phyloP scores from a whole-genome alignment of 2,113 vertebrate species.

The Paramormyrops kingsleyae region DNA sequence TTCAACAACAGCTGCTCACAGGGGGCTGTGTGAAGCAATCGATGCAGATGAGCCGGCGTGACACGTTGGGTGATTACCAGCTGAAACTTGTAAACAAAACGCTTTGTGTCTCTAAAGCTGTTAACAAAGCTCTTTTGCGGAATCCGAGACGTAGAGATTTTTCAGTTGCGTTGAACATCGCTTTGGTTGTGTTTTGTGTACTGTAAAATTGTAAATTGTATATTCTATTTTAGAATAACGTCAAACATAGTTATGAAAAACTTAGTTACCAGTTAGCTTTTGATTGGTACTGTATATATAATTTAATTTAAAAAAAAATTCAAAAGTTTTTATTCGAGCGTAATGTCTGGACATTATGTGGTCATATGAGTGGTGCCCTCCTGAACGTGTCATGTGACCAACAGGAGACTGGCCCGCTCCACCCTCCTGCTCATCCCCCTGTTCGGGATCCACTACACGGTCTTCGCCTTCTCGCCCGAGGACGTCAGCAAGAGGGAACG shows the following conservation, averaged over 20 bases:
- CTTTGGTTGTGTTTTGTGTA: background rate
- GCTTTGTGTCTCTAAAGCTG: background rate
- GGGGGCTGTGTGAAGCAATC: background rate
- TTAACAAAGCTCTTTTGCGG: background rate
- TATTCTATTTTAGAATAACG: background rate
- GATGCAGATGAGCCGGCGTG: background rate
- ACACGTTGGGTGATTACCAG: background rate
- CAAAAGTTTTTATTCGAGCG: background rate
- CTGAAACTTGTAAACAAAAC: background rate
- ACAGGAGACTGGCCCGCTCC: slow-evolving; percentile 92
- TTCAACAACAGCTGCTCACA: background rate
- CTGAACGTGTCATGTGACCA: slow-evolving; percentile 4
- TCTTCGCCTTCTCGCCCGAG: slow-evolving; percentile 90
- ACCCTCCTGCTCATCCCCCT: slow-evolving; percentile 92
- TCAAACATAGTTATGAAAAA: background rate
- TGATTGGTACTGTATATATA: background rate
- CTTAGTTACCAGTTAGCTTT: background rate
- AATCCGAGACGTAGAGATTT: background rate
- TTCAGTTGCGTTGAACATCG: background rate
- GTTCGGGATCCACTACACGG: slow-evolving; percentile 88
- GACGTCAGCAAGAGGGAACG: slow-evolving; percentile 74
- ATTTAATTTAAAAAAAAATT: background rate
- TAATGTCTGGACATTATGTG: background rate
- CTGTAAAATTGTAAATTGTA: background rate
- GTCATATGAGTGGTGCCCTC: background rate